phyloP scores from a whole-genome alignment of 2,888 invertebrate genomes.

The Enchytraeus crypticus region DNA sequence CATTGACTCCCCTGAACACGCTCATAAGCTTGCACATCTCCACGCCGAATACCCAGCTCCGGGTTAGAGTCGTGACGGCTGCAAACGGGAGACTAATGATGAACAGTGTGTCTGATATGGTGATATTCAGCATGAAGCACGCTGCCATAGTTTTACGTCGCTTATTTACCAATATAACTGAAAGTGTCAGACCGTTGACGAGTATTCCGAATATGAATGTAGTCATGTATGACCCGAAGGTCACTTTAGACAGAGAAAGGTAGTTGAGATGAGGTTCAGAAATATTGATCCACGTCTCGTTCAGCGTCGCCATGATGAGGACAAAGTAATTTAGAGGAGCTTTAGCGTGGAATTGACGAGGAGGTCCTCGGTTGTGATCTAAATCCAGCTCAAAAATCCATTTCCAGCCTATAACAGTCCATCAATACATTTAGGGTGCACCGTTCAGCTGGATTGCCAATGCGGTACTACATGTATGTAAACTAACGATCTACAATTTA shows the following conservation, averaged over 20 bases:
- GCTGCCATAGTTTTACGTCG: conserved; percentile 19
- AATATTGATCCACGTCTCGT: no score
- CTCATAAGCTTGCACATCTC: conserved; percentile 20
- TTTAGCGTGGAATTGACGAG: no score
- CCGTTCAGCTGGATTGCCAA: no score
- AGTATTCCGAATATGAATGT: conserved; percentile 19
- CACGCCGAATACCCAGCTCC: conserved; percentile 19
- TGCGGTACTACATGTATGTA: no score
- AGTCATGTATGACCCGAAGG: conserved; percentile 10
- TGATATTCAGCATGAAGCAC: conserved; percentile 22
- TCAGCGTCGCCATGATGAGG: no score
- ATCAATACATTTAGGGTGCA: no score
- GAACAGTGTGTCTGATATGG: conserved; percentile 23
- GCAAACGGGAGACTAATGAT: conserved; percentile 20
- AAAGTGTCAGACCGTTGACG: conserved; percentile 20
- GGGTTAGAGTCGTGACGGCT: conserved; percentile 12
- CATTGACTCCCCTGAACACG: conserved; percentile 16
- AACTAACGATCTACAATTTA: no score
- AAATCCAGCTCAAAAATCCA: no score
- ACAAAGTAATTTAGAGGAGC: no score
- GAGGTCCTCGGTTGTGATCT: no score
- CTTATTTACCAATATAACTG: conserved; percentile 17
- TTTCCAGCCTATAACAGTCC: no score
- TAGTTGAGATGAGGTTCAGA: no score
- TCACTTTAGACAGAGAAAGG: conserved; percentile 2